Percentiles rank a stretch among this genome's conserved stretches.
Conservation (phyloP, 2,888 invertebrate species). For the Polymixis lichenea region DNA sequence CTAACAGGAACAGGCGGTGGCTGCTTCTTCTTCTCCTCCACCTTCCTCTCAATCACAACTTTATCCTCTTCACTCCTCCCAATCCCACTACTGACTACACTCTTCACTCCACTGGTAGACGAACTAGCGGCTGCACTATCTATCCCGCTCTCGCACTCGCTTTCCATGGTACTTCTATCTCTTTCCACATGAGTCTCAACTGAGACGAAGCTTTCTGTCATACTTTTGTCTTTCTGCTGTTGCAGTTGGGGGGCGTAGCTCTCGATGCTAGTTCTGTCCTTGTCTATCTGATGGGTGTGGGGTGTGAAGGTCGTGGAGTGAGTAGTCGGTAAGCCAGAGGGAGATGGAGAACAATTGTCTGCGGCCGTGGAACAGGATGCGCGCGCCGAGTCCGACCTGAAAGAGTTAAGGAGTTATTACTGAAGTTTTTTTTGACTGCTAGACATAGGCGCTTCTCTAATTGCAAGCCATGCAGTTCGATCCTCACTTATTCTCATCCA, state of each 20-base stretch:
- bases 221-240: conserved; percentile 32
- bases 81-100: conserved; percentile 39
- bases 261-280: conserved; percentile 58
- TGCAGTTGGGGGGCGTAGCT: conserved; percentile 42
- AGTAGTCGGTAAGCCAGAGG: conserved; percentile 49
- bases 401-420: not conserved
- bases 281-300: conserved; percentile 51
- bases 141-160: conserved; percentile 54
- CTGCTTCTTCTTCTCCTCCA: conserved; percentile 53
- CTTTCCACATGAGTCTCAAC: conserved; percentile 50
- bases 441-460: no score
- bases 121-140: conserved; percentile 50
- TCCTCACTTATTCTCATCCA: no score
- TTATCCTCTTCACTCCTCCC: conserved; percentile 35
- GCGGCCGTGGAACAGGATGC: conserved; percentile 72
- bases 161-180: conserved; percentile 50
- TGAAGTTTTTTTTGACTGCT: no score
- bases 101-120: conserved; percentile 48
- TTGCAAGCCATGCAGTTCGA: no score
- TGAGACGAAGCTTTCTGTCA: conserved; percentile 47
- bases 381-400: conserved; percentile 66
- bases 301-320: conserved; percentile 44
- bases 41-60: conserved; percentile 37
- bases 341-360: conserved; percentile 58
- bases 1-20: conserved; percentile 77